Conservation (phyloP, 1,140 invertebrate genomes). For the Latrodectus geometricus region DNA sequence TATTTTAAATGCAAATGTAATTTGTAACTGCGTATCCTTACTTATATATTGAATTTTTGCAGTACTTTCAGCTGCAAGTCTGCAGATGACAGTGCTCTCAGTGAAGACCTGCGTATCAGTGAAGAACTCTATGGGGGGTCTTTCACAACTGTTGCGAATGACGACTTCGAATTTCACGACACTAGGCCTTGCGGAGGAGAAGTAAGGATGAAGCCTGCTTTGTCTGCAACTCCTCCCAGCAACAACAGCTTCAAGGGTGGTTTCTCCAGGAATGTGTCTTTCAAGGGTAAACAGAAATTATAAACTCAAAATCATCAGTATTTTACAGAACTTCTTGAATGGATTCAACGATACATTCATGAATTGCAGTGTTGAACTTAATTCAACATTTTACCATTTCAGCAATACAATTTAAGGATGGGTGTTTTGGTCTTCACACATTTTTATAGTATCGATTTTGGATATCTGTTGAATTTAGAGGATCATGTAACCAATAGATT, state of each 20-base stretch:
- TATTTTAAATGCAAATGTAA: too few species aligned
- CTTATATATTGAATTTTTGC: not conserved
- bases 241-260: not conserved
- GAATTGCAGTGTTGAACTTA: too few species aligned
- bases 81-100: slow-evolving; percentile 67
- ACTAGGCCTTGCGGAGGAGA: slow-evolving; percentile 60
- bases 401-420: too few species aligned
- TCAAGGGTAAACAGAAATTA: slow-evolving; percentile 4
- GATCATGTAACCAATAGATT: too few species aligned
- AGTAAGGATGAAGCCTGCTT: slow-evolving; percentile 34
- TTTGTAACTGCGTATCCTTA: not conserved
- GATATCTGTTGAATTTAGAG: too few species aligned
- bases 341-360: too few species aligned
- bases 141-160: slow-evolving; percentile 77
- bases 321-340: too few species aligned
- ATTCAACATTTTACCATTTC: too few species aligned
- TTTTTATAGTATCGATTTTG: too few species aligned
- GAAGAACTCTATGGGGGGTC: slow-evolving; percentile 67
- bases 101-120: slow-evolving; percentile 61
- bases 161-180: slow-evolving; percentile 76
- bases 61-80: slow-evolving; percentile 62
- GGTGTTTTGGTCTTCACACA: too few species aligned
- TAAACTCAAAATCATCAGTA: too few species aligned
- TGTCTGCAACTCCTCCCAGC: slow-evolving; percentile 24
- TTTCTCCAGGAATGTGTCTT: slow-evolving; percentile 30